These are phyloP conservation scores for Aphelinus certus DNA, from an alignment of 1,140 invertebrate species.

Conservation along the genomic window DNA sequence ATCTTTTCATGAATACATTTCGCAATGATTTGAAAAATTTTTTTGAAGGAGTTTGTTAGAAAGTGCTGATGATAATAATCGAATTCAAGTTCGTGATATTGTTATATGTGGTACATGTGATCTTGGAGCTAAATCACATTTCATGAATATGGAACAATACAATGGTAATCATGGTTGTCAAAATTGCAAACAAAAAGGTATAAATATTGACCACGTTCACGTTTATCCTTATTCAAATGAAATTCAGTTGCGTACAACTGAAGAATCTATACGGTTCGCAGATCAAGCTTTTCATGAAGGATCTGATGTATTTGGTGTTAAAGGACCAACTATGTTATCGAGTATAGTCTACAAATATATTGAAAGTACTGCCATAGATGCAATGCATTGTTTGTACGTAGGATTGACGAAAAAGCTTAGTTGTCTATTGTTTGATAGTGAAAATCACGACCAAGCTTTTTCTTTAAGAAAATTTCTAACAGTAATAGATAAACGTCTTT, in stretches of 20 bases:
- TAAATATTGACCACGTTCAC: background rate
- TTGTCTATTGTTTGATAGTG: constrained; percentile 13
- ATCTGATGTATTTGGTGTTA: constrained; percentile 3
- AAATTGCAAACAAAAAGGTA: background rate
- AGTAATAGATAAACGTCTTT: constrained; percentile 34
- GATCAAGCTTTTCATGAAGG: background rate
- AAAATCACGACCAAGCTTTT: constrained; percentile 11
- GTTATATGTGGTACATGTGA: constrained; percentile 37
- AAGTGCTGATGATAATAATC: background rate
- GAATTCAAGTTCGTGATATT: constrained; percentile 9
- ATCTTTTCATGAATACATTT: constrained; percentile 26
- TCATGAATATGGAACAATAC: constrained; percentile 38
- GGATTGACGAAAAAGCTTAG: background rate
- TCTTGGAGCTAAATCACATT: constrained; percentile 33
- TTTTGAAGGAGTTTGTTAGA: constrained; percentile 11
- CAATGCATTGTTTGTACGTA: constrained; percentile 7
- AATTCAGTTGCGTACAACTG: constrained; percentile 32
- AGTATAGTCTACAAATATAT: constrained; percentile 11
- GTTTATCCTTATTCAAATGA: constrained; percentile 5
- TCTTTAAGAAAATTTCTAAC: constrained; percentile 9
- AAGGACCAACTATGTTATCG: background rate
- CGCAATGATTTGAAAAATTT: constrained; percentile 6
- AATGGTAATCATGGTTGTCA: constrained; percentile 38
- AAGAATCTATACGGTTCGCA: constrained; percentile 8
- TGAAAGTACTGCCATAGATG: constrained; percentile 2